These are phyloP conservation scores for Arctopsyche grandis DNA, from an alignment of 1,140 invertebrate genomes.

Conservation along the genomic window DNA sequence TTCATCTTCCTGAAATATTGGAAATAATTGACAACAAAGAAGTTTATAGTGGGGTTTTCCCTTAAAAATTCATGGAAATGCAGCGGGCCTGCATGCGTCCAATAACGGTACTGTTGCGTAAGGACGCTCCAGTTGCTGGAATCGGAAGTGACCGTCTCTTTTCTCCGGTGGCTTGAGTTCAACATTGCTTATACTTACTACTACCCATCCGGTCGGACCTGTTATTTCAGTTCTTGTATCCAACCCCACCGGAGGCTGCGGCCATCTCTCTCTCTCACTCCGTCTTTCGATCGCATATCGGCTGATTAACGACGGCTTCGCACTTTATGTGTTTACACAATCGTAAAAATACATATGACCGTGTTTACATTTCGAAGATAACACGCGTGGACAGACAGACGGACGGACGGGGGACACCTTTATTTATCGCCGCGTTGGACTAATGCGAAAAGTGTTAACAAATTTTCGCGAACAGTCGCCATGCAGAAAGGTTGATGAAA, in stretches of 20 bases:
- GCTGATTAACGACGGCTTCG: conserved; percentile 37
- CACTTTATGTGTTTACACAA: conserved; percentile 41
- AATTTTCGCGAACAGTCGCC: no score
- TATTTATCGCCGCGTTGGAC: neutral
- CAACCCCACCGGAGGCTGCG: neutral
- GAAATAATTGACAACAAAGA: no score
- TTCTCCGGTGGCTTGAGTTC: neutral
- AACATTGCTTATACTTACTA: neutral
- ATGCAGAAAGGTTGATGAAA: neutral
- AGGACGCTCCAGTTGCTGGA: conserved; percentile 40
- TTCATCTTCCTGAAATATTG: no score
- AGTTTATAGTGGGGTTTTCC: no score
- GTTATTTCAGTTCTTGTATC: neutral
- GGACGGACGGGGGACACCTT: neutral
- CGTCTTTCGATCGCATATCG: conserved; percentile 32
- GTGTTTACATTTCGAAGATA: conserved; percentile 1
- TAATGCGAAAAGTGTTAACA: no score
- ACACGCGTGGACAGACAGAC: neutral
- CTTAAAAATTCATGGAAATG: no score
- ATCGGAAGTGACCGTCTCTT: conserved; percentile 41
- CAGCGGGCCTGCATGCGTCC: neutral
- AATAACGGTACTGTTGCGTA: conserved; percentile 37
- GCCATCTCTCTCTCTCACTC: neutral
- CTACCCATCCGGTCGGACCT: conserved; percentile 28
- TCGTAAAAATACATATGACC: conserved; percentile 33